These are phyloP conservation scores for Melanostigma gelatinosum DNA, from an alignment of 2,113 vertebrate species.

Conservation along the genomic window DNA sequence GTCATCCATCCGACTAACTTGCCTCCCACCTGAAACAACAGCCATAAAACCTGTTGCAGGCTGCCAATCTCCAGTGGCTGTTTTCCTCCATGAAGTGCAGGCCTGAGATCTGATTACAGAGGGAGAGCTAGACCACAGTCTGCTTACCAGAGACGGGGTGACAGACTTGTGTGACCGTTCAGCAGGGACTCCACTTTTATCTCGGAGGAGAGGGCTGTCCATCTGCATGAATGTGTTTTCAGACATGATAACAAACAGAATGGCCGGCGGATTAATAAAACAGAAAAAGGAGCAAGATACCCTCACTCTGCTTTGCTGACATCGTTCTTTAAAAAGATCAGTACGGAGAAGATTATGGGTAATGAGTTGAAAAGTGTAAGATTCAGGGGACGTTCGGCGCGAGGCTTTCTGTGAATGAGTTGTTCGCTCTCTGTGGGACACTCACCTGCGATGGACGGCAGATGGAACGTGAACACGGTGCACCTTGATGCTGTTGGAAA, in stretches of 20 bases:
- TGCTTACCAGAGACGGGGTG: slow-evolving; percentile 86
- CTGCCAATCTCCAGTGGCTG: slow-evolving; percentile 72
- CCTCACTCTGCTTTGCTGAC: slow-evolving; percentile 6
- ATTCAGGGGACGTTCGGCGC: slow-evolving; percentile 42
- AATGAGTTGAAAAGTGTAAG: slow-evolving; percentile 64
- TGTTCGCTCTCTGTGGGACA: slow-evolving; percentile 35
- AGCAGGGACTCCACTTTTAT: slow-evolving; percentile 90
- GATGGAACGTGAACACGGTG: slow-evolving; percentile 45
- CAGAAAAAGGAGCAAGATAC: background rate
- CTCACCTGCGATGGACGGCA: slow-evolving; percentile 38
- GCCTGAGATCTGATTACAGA: slow-evolving; percentile 87
- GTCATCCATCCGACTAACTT: slow-evolving; percentile 68
- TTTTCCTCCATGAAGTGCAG: slow-evolving; percentile 57
- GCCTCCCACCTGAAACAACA: slow-evolving; percentile 87
- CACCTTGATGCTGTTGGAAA: slow-evolving; percentile 14
- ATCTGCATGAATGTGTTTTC: slow-evolving; percentile 62
- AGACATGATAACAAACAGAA: slow-evolving; percentile 59
- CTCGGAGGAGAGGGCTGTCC: slow-evolving; percentile 70
- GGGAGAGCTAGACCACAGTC: slow-evolving; percentile 86
- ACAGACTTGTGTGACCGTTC: slow-evolving; percentile 87
- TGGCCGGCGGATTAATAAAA: slow-evolving; percentile 51
- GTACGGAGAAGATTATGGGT: slow-evolving; percentile 51
- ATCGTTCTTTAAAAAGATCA: slow-evolving; percentile 59
- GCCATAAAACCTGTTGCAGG: slow-evolving; percentile 80
- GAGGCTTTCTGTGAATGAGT: slow-evolving; percentile 33